phyloP scores from a whole-genome alignment of 2,797 vertebrate species.

The Cynopterus sphinx region DNA sequence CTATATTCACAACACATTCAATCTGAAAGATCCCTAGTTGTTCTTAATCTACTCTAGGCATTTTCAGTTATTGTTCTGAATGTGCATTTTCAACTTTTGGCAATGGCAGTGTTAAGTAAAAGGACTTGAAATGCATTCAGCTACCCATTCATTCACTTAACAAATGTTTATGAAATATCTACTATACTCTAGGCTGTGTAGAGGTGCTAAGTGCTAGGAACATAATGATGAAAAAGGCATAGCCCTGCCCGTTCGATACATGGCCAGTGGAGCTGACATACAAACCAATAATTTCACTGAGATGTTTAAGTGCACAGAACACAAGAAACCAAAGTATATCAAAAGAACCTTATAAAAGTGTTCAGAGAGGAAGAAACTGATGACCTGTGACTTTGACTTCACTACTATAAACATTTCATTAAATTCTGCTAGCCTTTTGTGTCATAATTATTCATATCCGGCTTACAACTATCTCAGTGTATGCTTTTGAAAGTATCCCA shows the following conservation, averaged over 20 bases:
- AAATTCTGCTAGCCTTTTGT: background rate
- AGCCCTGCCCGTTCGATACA: background rate
- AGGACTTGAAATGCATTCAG: background rate
- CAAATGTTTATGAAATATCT: background rate
- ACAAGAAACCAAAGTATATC: background rate
- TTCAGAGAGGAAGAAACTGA: background rate
- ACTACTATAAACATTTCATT: background rate
- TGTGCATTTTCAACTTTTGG: background rate
- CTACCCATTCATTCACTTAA: background rate
- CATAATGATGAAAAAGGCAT: background rate
- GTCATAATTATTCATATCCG: background rate
- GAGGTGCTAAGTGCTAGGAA: background rate
- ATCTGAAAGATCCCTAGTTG: background rate
- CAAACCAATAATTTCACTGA: background rate
- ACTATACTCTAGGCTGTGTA: background rate
- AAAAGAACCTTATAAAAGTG: background rate
- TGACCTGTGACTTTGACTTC: constrained; percentile 1
- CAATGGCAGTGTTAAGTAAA: background rate
- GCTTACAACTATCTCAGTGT: background rate
- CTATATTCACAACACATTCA: background rate
- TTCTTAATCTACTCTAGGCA: background rate
- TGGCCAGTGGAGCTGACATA: background rate
- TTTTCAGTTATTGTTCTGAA: background rate
- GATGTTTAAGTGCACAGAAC: background rate
- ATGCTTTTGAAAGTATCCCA: background rate